Conservation (phyloP, 1,140 invertebrate species). For the Himalopsyche phryganea region DNA sequence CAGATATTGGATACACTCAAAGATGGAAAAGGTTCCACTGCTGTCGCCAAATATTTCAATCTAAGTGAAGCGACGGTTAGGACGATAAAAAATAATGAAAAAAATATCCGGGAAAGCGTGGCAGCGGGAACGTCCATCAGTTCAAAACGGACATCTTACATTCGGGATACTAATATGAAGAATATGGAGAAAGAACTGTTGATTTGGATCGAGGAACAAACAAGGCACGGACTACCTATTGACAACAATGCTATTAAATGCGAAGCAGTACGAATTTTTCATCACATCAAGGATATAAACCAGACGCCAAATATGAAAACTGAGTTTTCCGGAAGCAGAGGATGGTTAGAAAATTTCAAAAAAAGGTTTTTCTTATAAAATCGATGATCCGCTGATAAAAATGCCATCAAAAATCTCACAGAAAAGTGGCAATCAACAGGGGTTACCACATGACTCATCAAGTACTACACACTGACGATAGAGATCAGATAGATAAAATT, state of each 20-base stretch:
- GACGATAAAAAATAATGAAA: constrained; percentile 7
- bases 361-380: no score
- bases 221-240: neutral
- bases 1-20: neutral
- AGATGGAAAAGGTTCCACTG: neutral
- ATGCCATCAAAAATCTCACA: no score
- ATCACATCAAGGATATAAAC: no score
- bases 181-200: neutral
- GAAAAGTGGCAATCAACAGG: no score
- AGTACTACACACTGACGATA: no score
- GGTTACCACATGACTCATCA: no score
- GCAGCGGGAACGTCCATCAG: neutral
- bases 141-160: neutral
- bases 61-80: constrained; percentile 5
- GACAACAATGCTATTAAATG: neutral
- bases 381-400: no score
- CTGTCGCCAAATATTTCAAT: neutral
- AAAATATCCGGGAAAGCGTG: neutral
- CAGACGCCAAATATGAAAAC: no score
- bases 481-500: no score
- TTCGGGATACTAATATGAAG: neutral
- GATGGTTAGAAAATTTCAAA: no score
- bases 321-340: no score
- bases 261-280: no score
- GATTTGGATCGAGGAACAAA: neutral